A percentile compares a stretch with the other conserved stretches of the same genome.
Evolutionary conservation across 2,797 vertebrate species (phyloP).

Genomic region (Artibeus jamaicensis): DNA sequence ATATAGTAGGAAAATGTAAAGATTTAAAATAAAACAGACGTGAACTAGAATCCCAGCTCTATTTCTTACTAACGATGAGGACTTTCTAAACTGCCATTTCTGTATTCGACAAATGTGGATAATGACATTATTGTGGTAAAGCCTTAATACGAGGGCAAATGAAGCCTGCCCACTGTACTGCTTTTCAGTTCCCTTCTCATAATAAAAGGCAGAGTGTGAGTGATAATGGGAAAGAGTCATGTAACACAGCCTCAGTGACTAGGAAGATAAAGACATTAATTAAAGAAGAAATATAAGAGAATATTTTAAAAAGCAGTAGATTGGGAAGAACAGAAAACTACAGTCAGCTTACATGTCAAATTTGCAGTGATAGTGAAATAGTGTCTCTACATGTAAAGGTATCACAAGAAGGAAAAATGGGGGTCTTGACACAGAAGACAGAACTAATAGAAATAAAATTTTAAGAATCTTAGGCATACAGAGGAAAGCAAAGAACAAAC

Average conservation of each 20-base stretch:
- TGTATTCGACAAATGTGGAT: neutral
- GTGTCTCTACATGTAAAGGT: neutral
- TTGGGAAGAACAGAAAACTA: neutral
- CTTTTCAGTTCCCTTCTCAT: neutral
- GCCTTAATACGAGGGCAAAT: neutral
- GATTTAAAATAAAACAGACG: constrained; percentile 4
- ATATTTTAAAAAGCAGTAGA: neutral
- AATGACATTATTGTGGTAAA: neutral
- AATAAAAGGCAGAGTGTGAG: neutral
- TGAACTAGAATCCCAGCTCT: neutral
- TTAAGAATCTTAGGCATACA: neutral
- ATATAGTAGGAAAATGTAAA: neutral
- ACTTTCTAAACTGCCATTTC: neutral
- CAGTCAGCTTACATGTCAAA: neutral
- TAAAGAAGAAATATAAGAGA: neutral
- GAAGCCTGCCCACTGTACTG: neutral
- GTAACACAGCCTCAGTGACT: neutral
- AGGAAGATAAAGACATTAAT: neutral
- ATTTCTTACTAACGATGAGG: neutral
- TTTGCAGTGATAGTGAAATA: neutral
- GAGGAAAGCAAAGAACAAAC: neutral
- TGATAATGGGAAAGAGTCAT: neutral
- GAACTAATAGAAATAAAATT: neutral
- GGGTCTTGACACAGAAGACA: neutral
- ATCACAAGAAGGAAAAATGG: neutral